Evolutionary conservation across 2,113 vertebrate species (phyloP).

Genomic region (Pachycephala philippinensis): DNA sequence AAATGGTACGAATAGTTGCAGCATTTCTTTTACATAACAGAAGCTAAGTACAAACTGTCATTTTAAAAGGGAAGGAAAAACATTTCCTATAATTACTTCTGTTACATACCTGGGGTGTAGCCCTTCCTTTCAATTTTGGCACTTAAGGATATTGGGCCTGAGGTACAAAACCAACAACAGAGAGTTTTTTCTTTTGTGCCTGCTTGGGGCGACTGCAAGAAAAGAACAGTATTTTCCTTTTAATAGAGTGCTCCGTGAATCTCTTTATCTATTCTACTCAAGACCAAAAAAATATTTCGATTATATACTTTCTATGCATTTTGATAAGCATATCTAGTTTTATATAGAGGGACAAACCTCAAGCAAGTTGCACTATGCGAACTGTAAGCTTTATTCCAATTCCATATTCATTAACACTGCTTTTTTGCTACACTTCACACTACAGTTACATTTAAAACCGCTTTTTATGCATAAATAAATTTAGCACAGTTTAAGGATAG

Average conservation of each 20-base stretch:
- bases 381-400: neutral
- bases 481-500: neutral
- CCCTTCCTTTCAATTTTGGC: conserved; percentile 99
- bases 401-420: neutral
- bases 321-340: neutral
- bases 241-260: neutral
- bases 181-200: conserved; percentile 98
- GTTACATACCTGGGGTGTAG: conserved; percentile 89
- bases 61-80: neutral
- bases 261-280: neutral
- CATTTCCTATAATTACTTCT: neutral
- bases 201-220: conserved; percentile 90
- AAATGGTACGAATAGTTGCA: neutral
- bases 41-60: neutral
- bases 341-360: neutral
- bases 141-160: conserved; percentile 99
- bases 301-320: neutral
- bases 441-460: neutral
- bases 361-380: neutral
- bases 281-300: neutral
- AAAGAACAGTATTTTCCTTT: neutral
- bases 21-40: neutral
- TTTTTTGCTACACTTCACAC: neutral
- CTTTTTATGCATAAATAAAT: neutral
- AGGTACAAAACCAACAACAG: conserved; percentile 99